These are phyloP conservation scores for Calyptomena viridis DNA, from an alignment of 2,113 vertebrate species.

Conservation along the genomic window DNA sequence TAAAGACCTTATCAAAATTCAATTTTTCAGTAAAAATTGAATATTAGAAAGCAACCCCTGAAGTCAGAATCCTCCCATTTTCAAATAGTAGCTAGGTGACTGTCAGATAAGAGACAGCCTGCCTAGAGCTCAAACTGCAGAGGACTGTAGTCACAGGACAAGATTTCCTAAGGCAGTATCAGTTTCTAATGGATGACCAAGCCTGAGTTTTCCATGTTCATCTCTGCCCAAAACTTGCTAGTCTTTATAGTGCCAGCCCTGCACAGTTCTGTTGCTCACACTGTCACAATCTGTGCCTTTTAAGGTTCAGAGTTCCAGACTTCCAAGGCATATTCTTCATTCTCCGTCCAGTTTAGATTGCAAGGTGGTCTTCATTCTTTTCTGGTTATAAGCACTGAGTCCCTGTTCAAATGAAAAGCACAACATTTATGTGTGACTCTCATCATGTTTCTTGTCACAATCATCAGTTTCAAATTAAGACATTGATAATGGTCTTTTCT, in stretches of 20 bases:
- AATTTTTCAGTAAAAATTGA: neutral
- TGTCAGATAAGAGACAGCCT: neutral
- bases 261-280: neutral
- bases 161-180: neutral
- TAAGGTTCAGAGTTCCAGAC: neutral
- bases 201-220: neutral
- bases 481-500: neutral
- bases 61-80: neutral
- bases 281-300: neutral
- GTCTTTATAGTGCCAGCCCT: neutral
- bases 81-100: neutral
- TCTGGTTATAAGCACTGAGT: neutral
- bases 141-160: neutral
- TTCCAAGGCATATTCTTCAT: neutral
- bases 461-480: neutral
- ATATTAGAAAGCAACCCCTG: neutral
- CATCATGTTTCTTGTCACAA: neutral
- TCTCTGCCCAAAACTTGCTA: neutral
- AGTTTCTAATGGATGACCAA: neutral
- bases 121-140: neutral
- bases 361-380: neutral
- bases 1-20: neutral
- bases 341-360: neutral
- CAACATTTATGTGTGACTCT: accelerated
- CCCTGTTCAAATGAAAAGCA: neutral